Evolutionary conservation across 1,140 invertebrate genomes (phyloP).

Genomic region (Conopomorpha cramerella): DNA sequence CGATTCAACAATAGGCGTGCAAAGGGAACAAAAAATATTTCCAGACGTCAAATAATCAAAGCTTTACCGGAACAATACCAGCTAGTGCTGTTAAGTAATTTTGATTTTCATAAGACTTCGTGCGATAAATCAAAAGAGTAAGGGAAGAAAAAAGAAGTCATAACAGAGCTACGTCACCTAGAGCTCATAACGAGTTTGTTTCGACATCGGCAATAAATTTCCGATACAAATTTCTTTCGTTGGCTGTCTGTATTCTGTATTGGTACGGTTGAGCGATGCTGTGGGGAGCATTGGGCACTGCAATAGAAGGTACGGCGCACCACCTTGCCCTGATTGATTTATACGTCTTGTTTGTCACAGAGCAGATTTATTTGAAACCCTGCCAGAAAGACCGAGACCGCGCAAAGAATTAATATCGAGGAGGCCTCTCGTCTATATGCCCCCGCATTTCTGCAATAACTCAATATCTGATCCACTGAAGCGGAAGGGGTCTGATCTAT

Average conservation of each 20-base stretch:
- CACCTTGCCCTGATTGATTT: constrained; percentile 61
- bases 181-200: constrained; percentile 50
- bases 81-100: too few relatives aligned
- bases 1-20: too few relatives aligned
- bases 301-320: constrained; percentile 49
- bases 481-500: constrained; percentile 32
- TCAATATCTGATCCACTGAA: constrained; percentile 56
- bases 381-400: constrained; percentile 39
- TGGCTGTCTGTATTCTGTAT: too few relatives aligned
- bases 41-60: too few relatives aligned
- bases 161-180: constrained; percentile 37
- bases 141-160: constrained; percentile 39
- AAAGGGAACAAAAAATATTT: too few relatives aligned
- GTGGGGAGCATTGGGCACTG: constrained; percentile 23
- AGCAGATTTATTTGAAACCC: constrained; percentile 61
- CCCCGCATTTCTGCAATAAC: constrained; percentile 52
- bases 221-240: too few relatives aligned
- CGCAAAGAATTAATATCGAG: constrained; percentile 46
- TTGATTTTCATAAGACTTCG: constrained; percentile 5
- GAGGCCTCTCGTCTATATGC: constrained; percentile 43
- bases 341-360: constrained; percentile 62
- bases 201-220: constrained; percentile 49
- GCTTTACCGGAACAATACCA: too few relatives aligned
- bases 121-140: constrained; percentile 11
- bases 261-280: not conserved